phyloP scores from a whole-genome alignment of 2,113 vertebrate genomes.

The Sinocyclocheilus anshuiensis region DNA sequence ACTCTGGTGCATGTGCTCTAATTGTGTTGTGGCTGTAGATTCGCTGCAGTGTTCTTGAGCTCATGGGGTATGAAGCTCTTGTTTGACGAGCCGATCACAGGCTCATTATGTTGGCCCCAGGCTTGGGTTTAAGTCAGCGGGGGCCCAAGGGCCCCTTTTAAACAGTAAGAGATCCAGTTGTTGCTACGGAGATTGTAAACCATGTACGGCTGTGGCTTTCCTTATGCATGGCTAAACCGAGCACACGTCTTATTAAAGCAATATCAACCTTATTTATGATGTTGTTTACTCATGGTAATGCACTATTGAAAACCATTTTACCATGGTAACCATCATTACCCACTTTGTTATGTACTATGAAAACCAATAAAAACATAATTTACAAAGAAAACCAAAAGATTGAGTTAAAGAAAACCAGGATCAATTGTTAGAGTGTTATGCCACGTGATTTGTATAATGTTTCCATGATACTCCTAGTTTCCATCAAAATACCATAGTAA shows the following conservation, averaged over 20 bases:
- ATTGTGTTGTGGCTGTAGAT: constrained; percentile 11
- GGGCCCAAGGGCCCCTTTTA: constrained; percentile 20
- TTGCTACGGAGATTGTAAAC: constrained; percentile 31
- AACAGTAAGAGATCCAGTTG: constrained; percentile 28
- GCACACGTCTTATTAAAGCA: background rate
- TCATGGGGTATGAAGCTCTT: constrained; percentile 23
- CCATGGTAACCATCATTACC: background rate
- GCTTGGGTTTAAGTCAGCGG: constrained; percentile 29
- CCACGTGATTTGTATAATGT: no score
- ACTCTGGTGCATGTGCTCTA: background rate
- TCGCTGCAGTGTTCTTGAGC: constrained; percentile 3
- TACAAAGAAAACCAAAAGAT: background rate
- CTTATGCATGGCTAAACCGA: background rate
- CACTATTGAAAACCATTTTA: background rate
- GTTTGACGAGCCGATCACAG: constrained; percentile 8
- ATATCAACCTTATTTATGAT: background rate
- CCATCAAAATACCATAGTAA: background rate
- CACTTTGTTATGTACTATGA: background rate
- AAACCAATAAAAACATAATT: background rate
- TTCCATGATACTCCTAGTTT: background rate
- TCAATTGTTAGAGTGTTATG: background rate
- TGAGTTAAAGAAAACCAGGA: background rate
- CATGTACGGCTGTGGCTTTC: background rate
- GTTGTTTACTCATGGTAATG: background rate
- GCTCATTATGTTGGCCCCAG: constrained; percentile 29